Conservation (phyloP, 2,888 invertebrate genomes). For the Nephrocerus scutellatus region DNA sequence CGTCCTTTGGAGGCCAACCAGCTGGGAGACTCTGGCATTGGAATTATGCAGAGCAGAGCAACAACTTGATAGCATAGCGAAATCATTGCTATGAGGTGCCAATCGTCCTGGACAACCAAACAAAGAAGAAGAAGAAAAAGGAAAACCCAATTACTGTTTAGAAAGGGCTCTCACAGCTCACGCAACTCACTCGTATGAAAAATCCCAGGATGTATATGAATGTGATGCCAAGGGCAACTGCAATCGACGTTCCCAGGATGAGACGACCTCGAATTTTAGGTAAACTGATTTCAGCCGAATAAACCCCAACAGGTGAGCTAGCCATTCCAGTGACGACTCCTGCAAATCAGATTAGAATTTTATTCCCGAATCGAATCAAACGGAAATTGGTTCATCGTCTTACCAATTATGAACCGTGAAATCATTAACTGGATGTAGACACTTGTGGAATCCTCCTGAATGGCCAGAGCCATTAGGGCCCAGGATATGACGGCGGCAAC, state of each 20-base stretch:
- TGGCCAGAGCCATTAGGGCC: slow-evolving; percentile 38
- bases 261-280: slow-evolving; percentile 59
- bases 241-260: slow-evolving; percentile 56
- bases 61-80: slow-evolving; percentile 38
- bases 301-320: slow-evolving; percentile 44
- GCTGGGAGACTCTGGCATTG: slow-evolving; percentile 61
- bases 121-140: background rate
- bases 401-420: slow-evolving; percentile 42
- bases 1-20: slow-evolving; percentile 60
- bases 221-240: slow-evolving; percentile 59
- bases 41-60: slow-evolving; percentile 47
- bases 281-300: slow-evolving; percentile 46
- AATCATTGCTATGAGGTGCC: slow-evolving; percentile 39
- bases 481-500: slow-evolving; percentile 37
- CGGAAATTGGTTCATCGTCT: no score
- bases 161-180: background rate
- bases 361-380: no score
- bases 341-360: slow-evolving; percentile 13
- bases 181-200: slow-evolving; percentile 34
- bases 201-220: slow-evolving; percentile 58
- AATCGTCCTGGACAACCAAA: slow-evolving; percentile 39
- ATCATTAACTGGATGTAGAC: slow-evolving; percentile 40
- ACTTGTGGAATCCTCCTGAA: slow-evolving; percentile 24
- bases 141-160: no score
- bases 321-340: slow-evolving; percentile 42